Evolutionary conservation across 1,140 invertebrate species (phyloP), one percentile per base, ranked within the genome.

Genomic region (Drosophila erecta): DNA sequence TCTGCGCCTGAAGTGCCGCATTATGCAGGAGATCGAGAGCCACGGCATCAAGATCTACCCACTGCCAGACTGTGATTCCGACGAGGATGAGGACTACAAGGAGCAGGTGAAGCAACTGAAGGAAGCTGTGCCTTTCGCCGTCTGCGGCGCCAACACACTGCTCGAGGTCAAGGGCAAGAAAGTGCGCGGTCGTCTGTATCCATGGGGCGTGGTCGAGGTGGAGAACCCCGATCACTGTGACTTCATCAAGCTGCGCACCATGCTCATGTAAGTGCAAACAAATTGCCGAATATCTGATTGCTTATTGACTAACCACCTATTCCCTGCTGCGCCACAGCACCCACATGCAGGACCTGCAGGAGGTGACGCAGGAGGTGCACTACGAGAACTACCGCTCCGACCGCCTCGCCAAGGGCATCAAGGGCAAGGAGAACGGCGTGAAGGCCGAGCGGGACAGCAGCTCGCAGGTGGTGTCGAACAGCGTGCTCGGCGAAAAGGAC

Each of bases 181-280:
- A 93, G 97, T 98, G 51, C 94, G 98, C 55, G 98, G 98, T 12
- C 95, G 98, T 37, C 94, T 98, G 20, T 99, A 99, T 94, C 98
- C 98, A 0, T 99, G 98, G 98, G 99, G 99, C 41, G 96, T 98
- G 24, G 98, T 99, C 1, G 98, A 99, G 94, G 98, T 99, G n/a
- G 99, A 99, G 93, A 99, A 99, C 94, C 96, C 98, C 1, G 97
- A 98, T 57, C 98, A 99, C 93, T 99, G 98, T 93, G 99, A 99
- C 94, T 99, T 99, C 92, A 97, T 99, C 72, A 99, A 99, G 92
- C 94, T 99, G 49, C 94, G 98, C 72, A 99, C 98, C 30, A 99
- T 99, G 98, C 94, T 99, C 8, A 99, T 99, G 95, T 96, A 85
- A 94, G 93, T 58, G 41, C 10, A 17, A 15, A 11, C 12, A 12